Base-by-base conservation (phyloP, 2,888 invertebrate species). In the Blastobasis lacticolella region DNA sequence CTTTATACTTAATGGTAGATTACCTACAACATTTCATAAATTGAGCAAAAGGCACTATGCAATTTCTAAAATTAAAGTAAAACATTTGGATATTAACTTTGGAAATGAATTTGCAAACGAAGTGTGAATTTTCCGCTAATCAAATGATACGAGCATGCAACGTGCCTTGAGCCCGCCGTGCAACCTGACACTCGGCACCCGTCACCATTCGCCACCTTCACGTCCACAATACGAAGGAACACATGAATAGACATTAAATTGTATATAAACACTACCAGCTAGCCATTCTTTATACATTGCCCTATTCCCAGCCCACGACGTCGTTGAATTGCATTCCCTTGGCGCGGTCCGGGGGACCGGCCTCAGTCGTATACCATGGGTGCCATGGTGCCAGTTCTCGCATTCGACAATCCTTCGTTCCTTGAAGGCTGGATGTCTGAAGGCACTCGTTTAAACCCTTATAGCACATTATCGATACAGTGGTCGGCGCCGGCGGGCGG, bases 41-140 rank as follows among this genome's bases (percentile, higher is more conserved):
- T 76, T 81, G 81, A 86, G 83, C 85, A 78, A 82, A 84, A 85
- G 81, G 84, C 84, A 85, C 85, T 80, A 78, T 83, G 83, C 82
- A 83, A 76, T 74, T 69, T 71, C 69, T 74, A 73, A 75, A 78
- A 71, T 73, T 71, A 75, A 73, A 75, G 52, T 63, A 69, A 23
- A 69, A 76, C 76, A 75, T 78, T 74, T 75, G 68, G 68, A 74
- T 74, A 69, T 68, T 59, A 66, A 69, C 75, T 76, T 76, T 70
- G 71, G 71, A 71, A 73, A 73, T 63, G 55, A 72, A 67, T 63
- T 61, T 60, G 64, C 64, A 66, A 65, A 71, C 63, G 64, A 62
- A 57, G 54, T 54, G 52, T 53, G 53, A 57, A 57, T 51, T 51
- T 59, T 60, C 54, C 62, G 61, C 61, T 62, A 61, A 60, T 63